Evolutionary conservation across 2,797 vertebrate genomes (phyloP).

Genomic region (Gallinago solitaria): DNA sequence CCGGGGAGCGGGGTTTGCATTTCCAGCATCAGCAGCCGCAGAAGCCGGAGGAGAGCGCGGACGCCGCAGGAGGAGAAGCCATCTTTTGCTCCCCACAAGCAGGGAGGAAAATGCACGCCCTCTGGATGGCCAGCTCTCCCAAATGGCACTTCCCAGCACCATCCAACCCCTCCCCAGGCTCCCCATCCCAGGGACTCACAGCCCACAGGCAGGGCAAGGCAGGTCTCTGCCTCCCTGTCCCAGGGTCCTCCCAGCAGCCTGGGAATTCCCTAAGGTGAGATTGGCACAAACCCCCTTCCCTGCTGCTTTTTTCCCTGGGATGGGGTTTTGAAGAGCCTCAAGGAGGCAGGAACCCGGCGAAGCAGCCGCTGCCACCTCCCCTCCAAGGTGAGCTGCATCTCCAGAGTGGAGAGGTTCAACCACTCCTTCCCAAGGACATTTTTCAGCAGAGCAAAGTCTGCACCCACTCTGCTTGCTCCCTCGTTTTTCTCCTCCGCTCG

Average conservation of each 20-base stretch:
- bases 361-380: background rate
- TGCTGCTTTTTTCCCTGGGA: background rate
- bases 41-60: rapidly evolving
- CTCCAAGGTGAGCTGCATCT: background rate
- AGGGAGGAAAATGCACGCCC: background rate
- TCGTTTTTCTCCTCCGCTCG: background rate
- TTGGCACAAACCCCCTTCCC: background rate
- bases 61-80: background rate
- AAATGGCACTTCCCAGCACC: background rate
- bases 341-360: background rate
- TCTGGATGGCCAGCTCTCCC: background rate
- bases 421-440: slow-evolving; percentile 3
- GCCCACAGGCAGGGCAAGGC: background rate
- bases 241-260: background rate
- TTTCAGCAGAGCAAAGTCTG: slow-evolving; percentile 18
- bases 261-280: background rate
- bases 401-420: background rate
- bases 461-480: background rate
- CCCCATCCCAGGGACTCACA: background rate
- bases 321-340: background rate
- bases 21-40: background rate
- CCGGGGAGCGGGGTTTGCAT: background rate
- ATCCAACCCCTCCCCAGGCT: background rate
- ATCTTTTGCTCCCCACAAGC: background rate
- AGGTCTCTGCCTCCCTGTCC: background rate